Percentiles rank a stretch among this genome's conserved stretches.
Evolutionary conservation across 1,140 invertebrate genomes (phyloP).

Genomic region (Drosophila simulans): DNA sequence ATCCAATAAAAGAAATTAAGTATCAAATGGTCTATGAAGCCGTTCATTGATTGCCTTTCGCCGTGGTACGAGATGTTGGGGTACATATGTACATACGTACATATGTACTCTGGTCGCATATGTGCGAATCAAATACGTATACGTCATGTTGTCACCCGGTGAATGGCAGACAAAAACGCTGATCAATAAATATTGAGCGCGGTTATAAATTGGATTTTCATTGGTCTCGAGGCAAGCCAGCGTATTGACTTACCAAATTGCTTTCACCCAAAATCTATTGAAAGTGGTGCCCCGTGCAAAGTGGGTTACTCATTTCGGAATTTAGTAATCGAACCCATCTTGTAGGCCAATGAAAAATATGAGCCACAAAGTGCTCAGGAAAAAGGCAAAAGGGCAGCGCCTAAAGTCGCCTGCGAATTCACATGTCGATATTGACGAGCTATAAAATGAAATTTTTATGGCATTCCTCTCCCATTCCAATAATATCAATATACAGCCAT

Average conservation of each 20-base stretch:
- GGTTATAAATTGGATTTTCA: slow-evolving; percentile 44
- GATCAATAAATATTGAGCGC: slow-evolving; percentile 29
- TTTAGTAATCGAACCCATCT: slow-evolving; percentile 22
- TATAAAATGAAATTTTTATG: slow-evolving; percentile 75
- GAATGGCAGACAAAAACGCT: slow-evolving; percentile 35
- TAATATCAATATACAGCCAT: slow-evolving; percentile 70
- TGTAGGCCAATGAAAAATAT: neutral
- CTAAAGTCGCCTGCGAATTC: slow-evolving; percentile 41
- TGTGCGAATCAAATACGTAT: slow-evolving; percentile 50
- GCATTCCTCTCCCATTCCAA: slow-evolving; percentile 18
- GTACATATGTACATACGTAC: neutral
- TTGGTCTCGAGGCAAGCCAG: slow-evolving; percentile 12
- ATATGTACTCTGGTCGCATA: slow-evolving; percentile 18
- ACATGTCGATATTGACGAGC: slow-evolving; percentile 64
- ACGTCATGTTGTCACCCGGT: slow-evolving; percentile 42
- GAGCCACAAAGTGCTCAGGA: slow-evolving; percentile 16
- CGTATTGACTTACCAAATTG: slow-evolving; percentile 46
- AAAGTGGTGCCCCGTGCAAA: neutral
- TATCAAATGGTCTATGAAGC: slow-evolving; percentile 73
- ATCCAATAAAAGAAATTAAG: slow-evolving; percentile 82
- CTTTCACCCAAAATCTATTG: slow-evolving; percentile 21
- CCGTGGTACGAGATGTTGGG: neutral
- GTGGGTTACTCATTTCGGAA: slow-evolving; percentile 12
- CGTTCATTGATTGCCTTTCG: slow-evolving; percentile 48
- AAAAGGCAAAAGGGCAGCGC: slow-evolving; percentile 22